A percentile compares a stretch with the other conserved stretches of the same genome.
phyloP scores from a whole-genome alignment of 2,113 vertebrate genomes.

The Scomber scombrus region DNA sequence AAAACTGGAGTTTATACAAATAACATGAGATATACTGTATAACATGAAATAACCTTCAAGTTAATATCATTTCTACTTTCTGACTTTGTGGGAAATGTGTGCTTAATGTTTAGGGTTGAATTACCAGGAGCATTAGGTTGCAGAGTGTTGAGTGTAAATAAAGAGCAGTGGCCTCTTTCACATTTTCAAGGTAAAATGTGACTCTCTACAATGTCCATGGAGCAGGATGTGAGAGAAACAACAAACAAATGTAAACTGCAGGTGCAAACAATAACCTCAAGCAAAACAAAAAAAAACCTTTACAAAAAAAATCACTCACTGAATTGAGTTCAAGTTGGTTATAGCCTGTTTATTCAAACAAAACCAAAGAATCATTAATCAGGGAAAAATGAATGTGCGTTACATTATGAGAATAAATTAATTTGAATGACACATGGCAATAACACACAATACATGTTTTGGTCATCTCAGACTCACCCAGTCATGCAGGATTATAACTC shows the following conservation, averaged over 20 bases:
- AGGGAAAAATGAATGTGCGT: slow-evolving; percentile 22
- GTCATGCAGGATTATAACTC: background rate
- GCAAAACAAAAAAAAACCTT: background rate
- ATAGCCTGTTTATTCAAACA: slow-evolving; percentile 67
- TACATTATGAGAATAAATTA: slow-evolving; percentile 62
- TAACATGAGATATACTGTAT: background rate
- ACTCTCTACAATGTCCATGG: background rate
- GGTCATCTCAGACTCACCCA: slow-evolving; percentile 42
- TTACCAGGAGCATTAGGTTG: background rate
- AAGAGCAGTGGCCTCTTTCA: background rate
- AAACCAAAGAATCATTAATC: slow-evolving; percentile 46
- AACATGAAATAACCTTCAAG: background rate
- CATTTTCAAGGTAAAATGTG: background rate
- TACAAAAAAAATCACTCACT: background rate
- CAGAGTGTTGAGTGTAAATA: slow-evolving; percentile 14
- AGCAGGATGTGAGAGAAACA: slow-evolving; percentile 4
- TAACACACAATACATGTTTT: slow-evolving; percentile 48
- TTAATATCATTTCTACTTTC: background rate
- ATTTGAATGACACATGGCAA: slow-evolving; percentile 44
- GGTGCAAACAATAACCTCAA: background rate
- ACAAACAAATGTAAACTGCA: background rate
- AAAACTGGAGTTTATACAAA: background rate
- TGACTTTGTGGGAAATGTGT: background rate
- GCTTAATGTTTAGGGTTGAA: background rate
- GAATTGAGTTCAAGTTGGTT: slow-evolving; percentile 24